phyloP scores from a whole-genome alignment of 2,888 invertebrate genomes.

The Adineta ricciae region DNA sequence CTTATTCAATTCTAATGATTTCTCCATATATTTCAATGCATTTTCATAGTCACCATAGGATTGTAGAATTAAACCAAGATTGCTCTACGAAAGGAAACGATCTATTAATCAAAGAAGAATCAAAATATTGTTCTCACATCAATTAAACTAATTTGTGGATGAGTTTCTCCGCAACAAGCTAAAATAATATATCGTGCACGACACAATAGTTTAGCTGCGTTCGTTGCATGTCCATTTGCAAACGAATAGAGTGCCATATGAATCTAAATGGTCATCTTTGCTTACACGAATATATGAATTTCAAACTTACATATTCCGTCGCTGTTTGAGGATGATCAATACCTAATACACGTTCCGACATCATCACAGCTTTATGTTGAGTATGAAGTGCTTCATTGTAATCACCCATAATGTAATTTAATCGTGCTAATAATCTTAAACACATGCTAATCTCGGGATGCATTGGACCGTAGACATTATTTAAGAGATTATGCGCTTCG shows the following conservation, averaged over 20 bases:
- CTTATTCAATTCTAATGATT: conserved; percentile 74
- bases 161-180: conserved; percentile 86
- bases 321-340: conserved; percentile 64
- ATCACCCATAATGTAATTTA: conserved; percentile 94
- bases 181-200: conserved; percentile 86
- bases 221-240: conserved; percentile 90
- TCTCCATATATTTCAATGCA: conserved; percentile 83
- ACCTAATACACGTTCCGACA: conserved; percentile 94
- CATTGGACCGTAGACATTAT: conserved; percentile 96
- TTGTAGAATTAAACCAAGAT: conserved; percentile 91
- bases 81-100: conserved; percentile 62
- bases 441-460: conserved; percentile 86
- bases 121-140: conserved; percentile 63
- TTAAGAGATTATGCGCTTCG: conserved; percentile 81
- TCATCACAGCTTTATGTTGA: conserved; percentile 93
- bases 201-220: conserved; percentile 82
- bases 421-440: conserved; percentile 74
- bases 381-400: conserved; percentile 77
- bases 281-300: no score
- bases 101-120: not conserved
- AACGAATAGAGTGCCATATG: conserved; percentile 93
- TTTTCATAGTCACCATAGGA: conserved; percentile 94
- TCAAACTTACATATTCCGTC: conserved; percentile 80
- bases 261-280: conserved; percentile 62
- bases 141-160: conserved; percentile 90